Evolutionary conservation across 2,888 invertebrate species (phyloP).

Genomic region (Norana najaformis): DNA sequence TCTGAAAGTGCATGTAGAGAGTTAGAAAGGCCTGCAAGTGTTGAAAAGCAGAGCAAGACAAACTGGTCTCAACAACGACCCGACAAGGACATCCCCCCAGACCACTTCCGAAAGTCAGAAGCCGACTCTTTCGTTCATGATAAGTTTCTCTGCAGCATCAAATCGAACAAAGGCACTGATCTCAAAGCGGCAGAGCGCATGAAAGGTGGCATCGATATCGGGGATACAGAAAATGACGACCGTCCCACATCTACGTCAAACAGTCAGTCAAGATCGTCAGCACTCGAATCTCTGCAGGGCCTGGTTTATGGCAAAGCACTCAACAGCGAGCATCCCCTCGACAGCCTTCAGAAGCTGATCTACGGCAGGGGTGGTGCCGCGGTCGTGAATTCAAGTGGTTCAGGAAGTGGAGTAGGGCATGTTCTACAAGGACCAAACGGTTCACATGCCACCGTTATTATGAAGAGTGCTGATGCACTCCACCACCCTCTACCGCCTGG

Average conservation of each 20-base stretch:
- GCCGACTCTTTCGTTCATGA: not conserved
- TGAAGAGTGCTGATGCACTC: not conserved
- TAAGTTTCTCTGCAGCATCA: not conserved
- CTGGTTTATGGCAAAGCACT: conserved; percentile 55
- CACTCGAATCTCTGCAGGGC: conserved; percentile 57
- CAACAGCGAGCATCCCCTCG: conserved; percentile 78
- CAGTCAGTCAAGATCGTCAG: conserved; percentile 45
- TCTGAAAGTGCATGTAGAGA: not conserved
- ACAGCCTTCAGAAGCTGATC: conserved; percentile 90
- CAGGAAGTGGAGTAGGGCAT: not conserved
- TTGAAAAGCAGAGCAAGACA: not conserved
- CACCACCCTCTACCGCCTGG: conserved; percentile 30
- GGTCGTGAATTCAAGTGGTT: not conserved
- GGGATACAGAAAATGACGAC: not conserved
- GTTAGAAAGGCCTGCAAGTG: not conserved
- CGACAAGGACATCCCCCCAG: not conserved
- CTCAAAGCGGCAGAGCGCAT: not conserved
- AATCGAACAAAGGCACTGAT: not conserved
- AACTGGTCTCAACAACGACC: not conserved
- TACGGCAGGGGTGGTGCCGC: conserved; percentile 69
- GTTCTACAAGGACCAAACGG: not conserved
- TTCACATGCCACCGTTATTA: not conserved
- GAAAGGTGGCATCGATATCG: not conserved
- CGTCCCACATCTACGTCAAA: not conserved
- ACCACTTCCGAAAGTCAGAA: conserved; percentile 1